Evolutionary conservation across 2,888 invertebrate genomes (phyloP), one percentile per base, ranked within the genome.

Genomic region (Erebia ligea): DNA sequence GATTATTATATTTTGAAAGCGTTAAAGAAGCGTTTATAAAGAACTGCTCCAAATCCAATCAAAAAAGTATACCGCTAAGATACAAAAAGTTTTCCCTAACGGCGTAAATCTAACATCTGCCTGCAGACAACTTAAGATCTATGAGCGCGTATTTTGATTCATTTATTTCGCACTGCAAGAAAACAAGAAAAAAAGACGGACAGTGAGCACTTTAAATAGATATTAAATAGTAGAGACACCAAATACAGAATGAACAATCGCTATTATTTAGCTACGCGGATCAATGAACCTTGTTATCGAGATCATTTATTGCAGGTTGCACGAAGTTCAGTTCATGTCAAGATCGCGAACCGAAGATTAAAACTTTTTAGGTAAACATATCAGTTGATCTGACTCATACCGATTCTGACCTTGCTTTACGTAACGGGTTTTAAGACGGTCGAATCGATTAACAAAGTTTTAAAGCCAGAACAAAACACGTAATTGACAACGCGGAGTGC

Each of bases 271-370:
- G 71, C 68, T 71, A 48, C 56, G 59, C 59, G 17, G 81, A 75
- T 79, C 79, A 78, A 76, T 72, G 79, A 79, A 77, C 81, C 64
- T 74, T 70, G 68, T 70, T 75, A 79, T 79, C 79, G 76, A 74
- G 78, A 80, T 78, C 74, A 74, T 68, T 73, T 76, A 77, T 76
- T 78, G 77, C 79, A 81, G 79, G 77, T 79, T 79, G 78, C 90
- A 88, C 87, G 90, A 87, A 84, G 82, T 82, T 81, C 80, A 80
- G 83, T 83, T 86, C 85, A 83, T 81, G 87, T 86, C 87, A 84
- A 86, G 91, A 91, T 90, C 79, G 86, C 85, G 81, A 89, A 81
- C 83, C 75, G 70, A 72, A 84, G 88, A 88, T 89, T 84, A 79
- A 71, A 79, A 72, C 81, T 82, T 82, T 84, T 85, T 85, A 84